Evolutionary conservation across 2,888 invertebrate genomes (phyloP).

Genomic region (Volucella inflata): DNA sequence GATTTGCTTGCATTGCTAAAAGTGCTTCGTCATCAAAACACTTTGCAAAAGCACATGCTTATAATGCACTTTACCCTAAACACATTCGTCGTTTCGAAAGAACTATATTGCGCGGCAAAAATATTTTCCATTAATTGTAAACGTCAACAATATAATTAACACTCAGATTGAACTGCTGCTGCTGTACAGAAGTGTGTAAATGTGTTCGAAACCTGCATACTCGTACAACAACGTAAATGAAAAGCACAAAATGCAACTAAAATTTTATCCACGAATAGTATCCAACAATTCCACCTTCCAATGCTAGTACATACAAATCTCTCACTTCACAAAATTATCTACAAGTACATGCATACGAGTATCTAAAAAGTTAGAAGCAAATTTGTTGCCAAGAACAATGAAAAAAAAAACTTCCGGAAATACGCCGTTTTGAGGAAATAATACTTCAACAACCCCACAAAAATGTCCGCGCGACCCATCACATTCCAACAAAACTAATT

Average conservation of each 20-base stretch:
- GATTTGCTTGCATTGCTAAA: too few relatives aligned
- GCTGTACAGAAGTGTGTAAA: neutral
- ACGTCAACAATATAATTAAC: slow-evolving; percentile 32
- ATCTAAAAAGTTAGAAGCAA: slow-evolving; percentile 18
- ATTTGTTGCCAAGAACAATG: slow-evolving; percentile 10
- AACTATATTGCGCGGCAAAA: neutral
- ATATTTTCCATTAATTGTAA: slow-evolving; percentile 18
- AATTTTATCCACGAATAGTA: slow-evolving; percentile 23
- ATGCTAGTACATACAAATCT: slow-evolving; percentile 18
- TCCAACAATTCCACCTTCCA: too few relatives aligned
- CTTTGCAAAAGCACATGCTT: too few relatives aligned
- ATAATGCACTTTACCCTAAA: too few relatives aligned
- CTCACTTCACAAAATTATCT: slow-evolving; percentile 9
- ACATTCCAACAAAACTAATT: slow-evolving; percentile 24
- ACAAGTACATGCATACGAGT: slow-evolving; percentile 12
- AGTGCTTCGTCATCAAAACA: too few relatives aligned
- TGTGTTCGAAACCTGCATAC: neutral
- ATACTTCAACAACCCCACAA: slow-evolving; percentile 21
- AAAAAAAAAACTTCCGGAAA: slow-evolving; percentile 27
- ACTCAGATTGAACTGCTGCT: slow-evolving; percentile 5
- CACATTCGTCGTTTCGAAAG: too few relatives aligned
- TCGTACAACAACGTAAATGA: slow-evolving; percentile 18
- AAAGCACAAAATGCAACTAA: slow-evolving; percentile 21
- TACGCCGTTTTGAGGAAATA: slow-evolving; percentile 30
- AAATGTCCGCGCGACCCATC: neutral